A percentile compares a stretch with the other conserved stretches of the same genome.
phyloP scores from a whole-genome alignment of 2,888 invertebrate genomes.

The Tipula unca region DNA sequence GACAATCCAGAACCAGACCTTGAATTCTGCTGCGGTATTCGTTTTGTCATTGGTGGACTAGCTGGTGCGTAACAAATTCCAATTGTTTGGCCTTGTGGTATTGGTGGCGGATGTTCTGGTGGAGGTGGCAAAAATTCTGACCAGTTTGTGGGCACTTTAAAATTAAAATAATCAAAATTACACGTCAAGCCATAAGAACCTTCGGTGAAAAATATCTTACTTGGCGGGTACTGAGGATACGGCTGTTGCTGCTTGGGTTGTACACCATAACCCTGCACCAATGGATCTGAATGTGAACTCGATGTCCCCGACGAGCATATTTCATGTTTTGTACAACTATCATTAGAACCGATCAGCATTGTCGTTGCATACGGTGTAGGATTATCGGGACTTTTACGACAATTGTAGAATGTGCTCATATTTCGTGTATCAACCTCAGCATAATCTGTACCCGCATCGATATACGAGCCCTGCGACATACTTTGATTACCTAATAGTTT shows the following conservation, averaged over 20 bases:
- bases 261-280: constrained; percentile 27
- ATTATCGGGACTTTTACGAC: constrained; percentile 53
- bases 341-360: constrained; percentile 49
- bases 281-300: constrained; percentile 40
- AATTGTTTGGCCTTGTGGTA: constrained; percentile 33
- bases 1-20: constrained; percentile 41
- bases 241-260: constrained; percentile 33
- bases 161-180: too few relatives aligned
- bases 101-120: constrained; percentile 52
- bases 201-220: too few relatives aligned
- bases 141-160: constrained; percentile 45
- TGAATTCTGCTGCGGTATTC: constrained; percentile 34
- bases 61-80: constrained; percentile 36
- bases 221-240: constrained; percentile 38
- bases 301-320: constrained; percentile 42
- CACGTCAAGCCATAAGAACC: too few relatives aligned
- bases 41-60: constrained; percentile 38
- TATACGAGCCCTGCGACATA: constrained; percentile 41
- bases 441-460: constrained; percentile 51
- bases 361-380: constrained; percentile 69
- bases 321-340: constrained; percentile 27
- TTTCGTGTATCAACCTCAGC: constrained; percentile 58
- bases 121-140: constrained; percentile 52
- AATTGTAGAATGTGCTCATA: constrained; percentile 62
- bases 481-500: constrained; percentile 49